Evolutionary conservation across 2,797 vertebrate genomes (phyloP).

Genomic region (Eleutherodactylus coqui): DNA sequence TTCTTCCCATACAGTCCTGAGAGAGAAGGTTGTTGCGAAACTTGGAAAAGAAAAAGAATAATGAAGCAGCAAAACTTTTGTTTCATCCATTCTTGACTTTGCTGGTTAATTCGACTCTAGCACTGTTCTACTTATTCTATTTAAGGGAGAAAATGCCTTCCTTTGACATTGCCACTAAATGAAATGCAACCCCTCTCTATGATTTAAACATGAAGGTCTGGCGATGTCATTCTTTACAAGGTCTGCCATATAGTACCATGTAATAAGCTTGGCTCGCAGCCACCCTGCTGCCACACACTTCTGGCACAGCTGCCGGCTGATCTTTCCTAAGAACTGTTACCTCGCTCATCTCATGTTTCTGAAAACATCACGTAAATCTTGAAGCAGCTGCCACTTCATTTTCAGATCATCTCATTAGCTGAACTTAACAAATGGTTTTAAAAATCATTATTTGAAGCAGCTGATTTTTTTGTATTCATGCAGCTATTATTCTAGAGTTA

Average conservation of each 20-base stretch:
- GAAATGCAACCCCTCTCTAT: background rate
- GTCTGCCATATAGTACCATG: background rate
- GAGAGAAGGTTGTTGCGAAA: too few relatives aligned
- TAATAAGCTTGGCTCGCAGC: slow-evolving; percentile 2
- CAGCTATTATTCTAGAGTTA: background rate
- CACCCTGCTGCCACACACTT: slow-evolving; percentile 3
- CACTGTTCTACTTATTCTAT: background rate
- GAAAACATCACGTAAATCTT: slow-evolving; percentile 64
- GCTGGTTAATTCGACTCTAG: background rate
- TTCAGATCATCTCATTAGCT: slow-evolving; percentile 39
- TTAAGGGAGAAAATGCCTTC: background rate
- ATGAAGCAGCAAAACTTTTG: background rate
- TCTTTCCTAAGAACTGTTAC: background rate
- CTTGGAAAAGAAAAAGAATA: too few relatives aligned
- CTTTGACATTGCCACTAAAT: background rate
- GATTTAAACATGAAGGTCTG: slow-evolving; percentile 11
- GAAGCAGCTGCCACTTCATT: slow-evolving; percentile 46
- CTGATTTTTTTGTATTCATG: slow-evolving; percentile 47
- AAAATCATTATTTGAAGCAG: slow-evolving; percentile 51
- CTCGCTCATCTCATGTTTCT: slow-evolving; percentile 50
- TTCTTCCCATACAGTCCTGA: too few relatives aligned
- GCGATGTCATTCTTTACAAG: background rate
- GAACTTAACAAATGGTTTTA: slow-evolving; percentile 51
- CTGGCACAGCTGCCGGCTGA: slow-evolving; percentile 32
- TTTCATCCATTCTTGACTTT: background rate